Base-by-base conservation (phyloP, 2,113 vertebrate species). In the Poeciliopsis prolifica region DNA sequence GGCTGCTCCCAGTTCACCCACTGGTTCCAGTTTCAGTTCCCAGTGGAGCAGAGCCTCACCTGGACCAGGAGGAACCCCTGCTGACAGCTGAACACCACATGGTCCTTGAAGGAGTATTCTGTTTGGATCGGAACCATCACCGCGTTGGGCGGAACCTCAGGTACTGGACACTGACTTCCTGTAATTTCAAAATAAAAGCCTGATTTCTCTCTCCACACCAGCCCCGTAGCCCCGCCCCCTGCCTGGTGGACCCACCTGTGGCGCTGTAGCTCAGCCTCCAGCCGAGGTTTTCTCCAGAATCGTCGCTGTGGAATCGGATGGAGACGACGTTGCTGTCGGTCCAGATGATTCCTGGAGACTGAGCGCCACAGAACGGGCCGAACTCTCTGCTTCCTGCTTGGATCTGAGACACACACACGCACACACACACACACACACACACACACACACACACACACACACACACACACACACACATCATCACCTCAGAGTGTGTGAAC, bases 101-200 rank as follows among this genome's bases (percentile, higher is more conserved):
- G 96, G 79, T 99, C 97, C 92, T 95, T 98, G 84, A 97, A 98
- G 61, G 88, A 95, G 85, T 98, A 99, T 6, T 93, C 94, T 70
- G 94, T 90, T 89, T 96, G 97, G 65, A 92, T 70, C 4, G 98
- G 97, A 70, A 95, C 95, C 0, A 98, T 92, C 88, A 95, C 91
- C 42, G 94, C 93, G 19, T 96, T 92, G 35, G 88, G 75, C 0
- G 95, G 96, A 3, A 91, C 82, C 33, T 92, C 85, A 60, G 95
- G 93, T 17, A 84, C 72, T 1, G 94, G 92, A 61, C 98, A 99
- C 0, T 92, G 90, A 9, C 94, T 95, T 83, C 96, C 96, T 97
- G 87, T 87, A 65, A 31, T 1, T 33, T 30, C 28, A 81, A 80
- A 79, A 78, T 44, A 67, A 84, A 76, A 80, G 11, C n/a, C 51